Base-by-base conservation (phyloP, 2,113 vertebrate species). In the Brienomyrus longianalis region DNA sequence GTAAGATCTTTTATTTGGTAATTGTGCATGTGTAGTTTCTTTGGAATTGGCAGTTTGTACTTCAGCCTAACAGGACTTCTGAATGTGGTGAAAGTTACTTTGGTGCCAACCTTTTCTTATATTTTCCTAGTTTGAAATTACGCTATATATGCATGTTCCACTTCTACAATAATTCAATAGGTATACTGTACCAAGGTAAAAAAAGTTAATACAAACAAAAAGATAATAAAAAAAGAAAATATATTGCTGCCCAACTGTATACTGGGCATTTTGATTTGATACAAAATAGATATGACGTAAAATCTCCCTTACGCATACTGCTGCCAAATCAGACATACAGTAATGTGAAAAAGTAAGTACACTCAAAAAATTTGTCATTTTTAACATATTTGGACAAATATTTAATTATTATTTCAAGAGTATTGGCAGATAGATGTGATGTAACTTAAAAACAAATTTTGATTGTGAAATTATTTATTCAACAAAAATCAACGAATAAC, bases 191-290 rank as follows among this genome's bases (percentile, higher is more conserved):
- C 48, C 83, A 47, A 85, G 5, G 10, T n/a, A 66, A 66, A 45
- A 66, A 27, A 31, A 31, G 31, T 1, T 0, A 31, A 6, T 86
- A n/a, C 83, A 84, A 31, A 86, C n/a, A 35, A 54, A 87, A 87
- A 52, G 27, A 31, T 86, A 15, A 27, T 31, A 15, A 48, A 39
- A 39, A 39, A 48, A 77, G 66, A 45, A 74, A 88, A 50, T 17
- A 88, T 74, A 45, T 51, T 31, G 5, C 50, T 74, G 62, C 88
- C 88, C 62, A 74, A 50, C 43, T 50, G 66, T 88, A 88, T 31
- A 74, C 21, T 70, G 88, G 45, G 88, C 62, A 77, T 77, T 74
- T 48, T 74, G 19, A 47, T 50, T 70, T 77, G 59, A 62, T 70
- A 74, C n/a, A 50, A 74, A 77, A 88, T 50, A 80, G 54, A 31